These are phyloP conservation scores for Oophaga pumilio DNA, from an alignment of 2,113 vertebrate genomes.

Conservation along the genomic window DNA sequence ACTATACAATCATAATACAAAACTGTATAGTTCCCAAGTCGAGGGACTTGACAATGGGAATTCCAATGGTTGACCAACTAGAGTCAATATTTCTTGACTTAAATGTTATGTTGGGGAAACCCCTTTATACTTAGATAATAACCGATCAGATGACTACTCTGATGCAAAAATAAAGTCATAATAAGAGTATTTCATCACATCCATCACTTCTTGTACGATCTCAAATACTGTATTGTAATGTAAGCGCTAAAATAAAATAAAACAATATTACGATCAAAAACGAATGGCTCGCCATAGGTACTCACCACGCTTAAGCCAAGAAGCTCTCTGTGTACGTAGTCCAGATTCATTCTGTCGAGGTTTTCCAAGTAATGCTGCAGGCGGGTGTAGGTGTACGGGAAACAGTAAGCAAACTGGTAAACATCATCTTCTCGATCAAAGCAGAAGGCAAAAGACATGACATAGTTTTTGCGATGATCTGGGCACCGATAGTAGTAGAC, in stretches of 20 bases:
- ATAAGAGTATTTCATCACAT: too few relatives aligned
- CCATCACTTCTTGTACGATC: too few relatives aligned
- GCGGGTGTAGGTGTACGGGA: conserved; percentile 94
- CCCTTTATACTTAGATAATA: too few relatives aligned
- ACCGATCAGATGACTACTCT: too few relatives aligned
- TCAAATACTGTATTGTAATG: too few relatives aligned
- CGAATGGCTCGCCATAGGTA: background rate
- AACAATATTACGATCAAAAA: background rate
- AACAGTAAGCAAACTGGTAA: conserved; percentile 97
- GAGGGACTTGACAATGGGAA: too few relatives aligned
- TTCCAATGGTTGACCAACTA: too few relatives aligned
- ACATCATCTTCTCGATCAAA: conserved; percentile 93
- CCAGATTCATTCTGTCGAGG: conserved; percentile 87
- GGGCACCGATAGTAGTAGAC: conserved; percentile 98
- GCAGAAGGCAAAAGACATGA: conserved; percentile 98
- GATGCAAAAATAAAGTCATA: too few relatives aligned
- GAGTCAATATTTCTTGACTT: too few relatives aligned
- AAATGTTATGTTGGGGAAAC: too few relatives aligned
- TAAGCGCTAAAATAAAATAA: background rate
- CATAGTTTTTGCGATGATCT: conserved; percentile 93
- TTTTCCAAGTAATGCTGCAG: conserved; percentile 93
- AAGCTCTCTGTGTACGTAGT: conserved; percentile 87
- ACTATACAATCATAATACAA: too few relatives aligned
- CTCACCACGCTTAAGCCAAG: conserved; percentile 94
- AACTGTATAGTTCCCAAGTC: too few relatives aligned